Evolutionary conservation across 1,140 invertebrate genomes (phyloP), one percentile per base, ranked within the genome.

Genomic region (Orius insidiosus): DNA sequence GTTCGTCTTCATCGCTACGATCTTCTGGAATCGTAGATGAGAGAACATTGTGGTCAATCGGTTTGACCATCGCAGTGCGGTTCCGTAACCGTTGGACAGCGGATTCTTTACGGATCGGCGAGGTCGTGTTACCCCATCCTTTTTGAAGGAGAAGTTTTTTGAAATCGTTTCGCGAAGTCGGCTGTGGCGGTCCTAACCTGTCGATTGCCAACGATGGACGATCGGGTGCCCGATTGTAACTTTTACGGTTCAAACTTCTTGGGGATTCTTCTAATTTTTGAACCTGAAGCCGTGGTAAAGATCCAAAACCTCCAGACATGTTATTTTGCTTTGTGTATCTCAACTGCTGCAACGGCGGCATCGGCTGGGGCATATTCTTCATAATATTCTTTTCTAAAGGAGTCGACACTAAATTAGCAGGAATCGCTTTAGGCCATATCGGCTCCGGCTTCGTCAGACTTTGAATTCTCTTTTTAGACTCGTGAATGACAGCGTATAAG

Each of bases 401-500:
- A 16, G 39, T 5, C 7, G 32, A 14, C 8, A 35, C 34, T 11
- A 5, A 6, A 19, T 50, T 46, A 11, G 43, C 44, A 40, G 53
- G 51, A 43, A 54, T 53, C 3, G 43, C 37, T 47, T 54, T 54
- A 18, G 52, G 52, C 53, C 51, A 53, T 18, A 48, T 51, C 10
- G 49, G 16, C 30, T 33, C 11, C 9, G 13, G 39, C 39, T 47
- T 53, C 45, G 33, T 47, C 42, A 44, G 45, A 46, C 78, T 79
- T 53, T 79, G 80, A 32, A 81, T 64, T 54, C 75, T 74, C 57
- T 76, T 78, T 56, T 80, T 81, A 36, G 76, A 80, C 59, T 80
- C 80, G 56, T 83, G 78, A 43, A 83, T 83, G 8, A 78, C 76
- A 4, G 78, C 75, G 52, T 80, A 83, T 0, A 83, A 58, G 57